Evolutionary conservation across 2,797 vertebrate species (phyloP), one percentile per base, ranked within the genome.

Genomic region (Macrochelys suwanniensis): DNA sequence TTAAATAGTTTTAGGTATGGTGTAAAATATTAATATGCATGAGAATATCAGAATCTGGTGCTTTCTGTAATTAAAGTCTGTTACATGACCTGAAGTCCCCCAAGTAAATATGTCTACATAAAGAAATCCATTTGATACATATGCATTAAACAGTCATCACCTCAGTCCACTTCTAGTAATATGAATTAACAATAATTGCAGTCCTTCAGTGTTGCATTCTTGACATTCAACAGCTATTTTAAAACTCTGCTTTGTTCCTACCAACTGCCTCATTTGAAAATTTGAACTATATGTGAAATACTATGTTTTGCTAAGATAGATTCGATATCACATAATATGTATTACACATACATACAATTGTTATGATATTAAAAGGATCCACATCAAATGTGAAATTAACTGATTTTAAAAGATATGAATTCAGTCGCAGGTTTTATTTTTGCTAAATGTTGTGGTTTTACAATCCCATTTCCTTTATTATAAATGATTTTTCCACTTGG

Each of bases 361-460:
- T 90, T 37, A 89, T 87, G 61, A 33, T 59, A 37, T 28, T 85
- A 81, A 28, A 11, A 15, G 5, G 42, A 5, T 80, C 7, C 87
- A 90, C 93, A 74, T 83, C 78, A 71, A 91, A 80, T 25, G 82
- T n/a, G 92, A 90, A 82, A 33, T 83, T 4, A 89, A 74, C 51
- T 85, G 74, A 78, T 80, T 71, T 68, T 0, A 59, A 68, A 68
- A 65, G 31, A 0, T 59, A 31, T 68, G 83, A 78, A 50, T 50
- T 93, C 37, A 42, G 92, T 68, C 56, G 45, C 51, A 12, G 1
- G 2, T 51, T 85, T 87, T 83, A 59, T 26, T 87, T 33, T 84
- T 92, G 84, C 33, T 74, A 84, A 81, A 89, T 88, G 95, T 90
- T 86, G 87, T 54, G 61, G 74, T 95, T 94, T 68, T 26, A 83